A percentile compares a stretch with the other conserved stretches of the same genome.
Conservation (phyloP, 1,140 invertebrate genomes). For the Mycetomoellerius zeteki region DNA sequence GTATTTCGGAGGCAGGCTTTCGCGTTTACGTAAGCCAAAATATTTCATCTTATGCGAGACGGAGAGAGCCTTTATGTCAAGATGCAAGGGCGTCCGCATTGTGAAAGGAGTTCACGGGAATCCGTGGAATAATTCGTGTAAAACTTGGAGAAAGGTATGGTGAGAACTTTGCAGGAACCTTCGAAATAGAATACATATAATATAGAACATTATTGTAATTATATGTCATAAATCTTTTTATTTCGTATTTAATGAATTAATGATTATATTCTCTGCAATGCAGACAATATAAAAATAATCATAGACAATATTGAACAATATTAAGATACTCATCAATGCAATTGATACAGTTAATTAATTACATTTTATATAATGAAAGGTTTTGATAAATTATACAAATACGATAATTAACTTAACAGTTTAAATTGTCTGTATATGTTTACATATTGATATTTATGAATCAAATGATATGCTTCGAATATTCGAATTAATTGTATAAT, state of each 20-base stretch:
- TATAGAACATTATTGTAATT: background rate
- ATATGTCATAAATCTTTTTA: conserved; percentile 5
- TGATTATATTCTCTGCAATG: background rate
- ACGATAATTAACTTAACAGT: background rate
- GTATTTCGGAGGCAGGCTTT: conserved; percentile 47
- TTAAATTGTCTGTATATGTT: background rate
- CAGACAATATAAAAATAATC: background rate
- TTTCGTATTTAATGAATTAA: background rate
- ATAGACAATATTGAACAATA: background rate
- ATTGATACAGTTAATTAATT: conserved; percentile 3
- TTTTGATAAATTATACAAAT: background rate
- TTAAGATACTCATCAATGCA: background rate
- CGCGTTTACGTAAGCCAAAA: conserved; percentile 61
- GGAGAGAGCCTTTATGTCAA: conserved; percentile 55
- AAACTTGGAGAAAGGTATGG: conserved; percentile 36
- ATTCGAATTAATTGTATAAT: conserved; percentile 23
- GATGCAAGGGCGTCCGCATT: conserved; percentile 42
- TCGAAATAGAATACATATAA: background rate
- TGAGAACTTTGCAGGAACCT: conserved; percentile 36
- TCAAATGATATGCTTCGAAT: background rate
- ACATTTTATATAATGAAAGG: background rate
- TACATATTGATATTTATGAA: conserved; percentile 6
- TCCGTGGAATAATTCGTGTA: conserved; percentile 53
- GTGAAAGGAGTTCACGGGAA: conserved; percentile 50
- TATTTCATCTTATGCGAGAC: conserved; percentile 60